These are phyloP conservation scores for Ciona savignyi DNA, from an alignment of 23 tunicate genomes.

Conservation along the genomic window DNA sequence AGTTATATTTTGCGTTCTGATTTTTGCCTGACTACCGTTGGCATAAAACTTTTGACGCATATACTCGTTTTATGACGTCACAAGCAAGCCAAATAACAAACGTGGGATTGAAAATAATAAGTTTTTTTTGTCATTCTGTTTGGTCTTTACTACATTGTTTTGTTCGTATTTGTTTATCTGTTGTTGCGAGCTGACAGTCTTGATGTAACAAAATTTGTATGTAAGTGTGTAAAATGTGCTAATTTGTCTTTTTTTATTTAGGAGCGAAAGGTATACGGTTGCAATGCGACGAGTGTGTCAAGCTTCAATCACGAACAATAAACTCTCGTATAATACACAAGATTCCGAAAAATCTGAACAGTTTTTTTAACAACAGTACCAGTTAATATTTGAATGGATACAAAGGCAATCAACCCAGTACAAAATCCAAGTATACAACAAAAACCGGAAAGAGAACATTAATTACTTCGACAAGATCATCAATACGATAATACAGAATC, in stretches of 20 bases:
- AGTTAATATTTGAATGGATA: neutral
- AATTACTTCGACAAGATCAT: neutral
- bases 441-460: neutral
- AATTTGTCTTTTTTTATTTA: neutral
- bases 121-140: neutral
- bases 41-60: neutral
- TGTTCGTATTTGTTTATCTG: neutral
- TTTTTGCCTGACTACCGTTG: neutral
- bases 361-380: neutral
- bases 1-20: neutral
- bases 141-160: neutral
- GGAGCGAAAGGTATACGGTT: neutral
- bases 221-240: too few species aligned
- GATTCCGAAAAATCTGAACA: neutral
- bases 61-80: conserved; percentile 6
- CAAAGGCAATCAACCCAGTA: neutral
- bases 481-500: neutral
- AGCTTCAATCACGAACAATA: neutral
- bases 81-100: neutral
- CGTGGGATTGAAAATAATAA: neutral
- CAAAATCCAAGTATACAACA: neutral
- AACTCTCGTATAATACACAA: neutral
- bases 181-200: neutral
- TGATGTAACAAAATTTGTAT: too few species aligned
- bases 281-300: neutral